Evolutionary conservation across 2,797 vertebrate genomes (phyloP).

Genomic region (Aeoliscus strigatus): DNA sequence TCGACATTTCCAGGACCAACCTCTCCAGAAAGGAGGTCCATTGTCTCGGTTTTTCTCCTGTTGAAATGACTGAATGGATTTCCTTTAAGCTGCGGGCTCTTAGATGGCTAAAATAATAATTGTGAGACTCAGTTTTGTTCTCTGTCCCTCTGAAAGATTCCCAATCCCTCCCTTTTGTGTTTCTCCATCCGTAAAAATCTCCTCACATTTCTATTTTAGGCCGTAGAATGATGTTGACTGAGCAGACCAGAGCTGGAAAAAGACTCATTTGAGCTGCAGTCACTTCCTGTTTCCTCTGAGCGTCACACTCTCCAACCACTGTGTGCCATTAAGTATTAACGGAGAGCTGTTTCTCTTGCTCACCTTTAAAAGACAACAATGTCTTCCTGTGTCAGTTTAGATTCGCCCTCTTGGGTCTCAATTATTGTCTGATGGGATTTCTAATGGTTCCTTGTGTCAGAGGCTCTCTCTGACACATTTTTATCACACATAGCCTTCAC

Average conservation of each 20-base stretch:
- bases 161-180: conserved; percentile 27
- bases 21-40: conserved; percentile 38
- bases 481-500: conserved; percentile 41
- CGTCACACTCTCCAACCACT: conserved; percentile 11
- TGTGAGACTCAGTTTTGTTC: conserved; percentile 46
- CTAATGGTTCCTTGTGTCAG: conserved; percentile 42
- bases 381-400: conserved; percentile 36
- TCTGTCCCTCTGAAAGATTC: conserved; percentile 43
- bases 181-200: conserved; percentile 20
- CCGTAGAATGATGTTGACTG: conserved; percentile 19
- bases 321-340: conserved; percentile 16
- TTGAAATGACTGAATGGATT: conserved; percentile 65
- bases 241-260: conserved; percentile 10
- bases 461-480: conserved; percentile 30
- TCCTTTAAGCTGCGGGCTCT: conserved; percentile 45
- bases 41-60: conserved; percentile 55
- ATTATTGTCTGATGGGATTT: conserved; percentile 56
- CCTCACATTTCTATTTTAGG: conserved; percentile 23
- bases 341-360: conserved; percentile 6
- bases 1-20: conserved; percentile 38
- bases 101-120: conserved; percentile 46
- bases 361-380: conserved; percentile 22
- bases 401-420: conserved; percentile 48
- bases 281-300: conserved; percentile 28
- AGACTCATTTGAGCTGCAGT: conserved; percentile 16